Conservation (phyloP, 2,113 vertebrate genomes). For the Chaenocephalus aceratus region DNA sequence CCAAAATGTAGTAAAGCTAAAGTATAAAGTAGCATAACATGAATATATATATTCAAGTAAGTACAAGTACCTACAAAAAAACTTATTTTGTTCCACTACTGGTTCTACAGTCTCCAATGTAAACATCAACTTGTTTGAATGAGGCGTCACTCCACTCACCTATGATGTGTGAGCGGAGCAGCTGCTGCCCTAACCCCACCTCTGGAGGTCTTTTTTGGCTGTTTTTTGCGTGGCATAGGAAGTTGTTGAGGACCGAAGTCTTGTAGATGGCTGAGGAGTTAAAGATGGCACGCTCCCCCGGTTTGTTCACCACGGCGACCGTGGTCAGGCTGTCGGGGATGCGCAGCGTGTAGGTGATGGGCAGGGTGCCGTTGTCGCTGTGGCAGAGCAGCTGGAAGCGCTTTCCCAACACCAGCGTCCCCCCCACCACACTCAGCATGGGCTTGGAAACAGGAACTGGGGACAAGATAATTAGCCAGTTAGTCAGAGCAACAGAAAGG, state of each 20-base stretch:
- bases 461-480: constrained; percentile 3
- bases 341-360: constrained; percentile 71
- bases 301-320: not conserved
- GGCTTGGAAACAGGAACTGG: constrained; percentile 70
- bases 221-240: constrained; percentile 67
- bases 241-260: constrained; percentile 41
- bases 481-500: not conserved
- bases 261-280: constrained; percentile 53
- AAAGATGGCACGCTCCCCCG: constrained; percentile 63
- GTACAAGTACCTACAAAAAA: too few species aligned
- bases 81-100: too few species aligned
- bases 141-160: constrained; percentile 51
- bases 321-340: accelerated
- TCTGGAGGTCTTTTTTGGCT: accelerated
- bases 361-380: constrained; percentile 70
- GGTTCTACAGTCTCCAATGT: not conserved
- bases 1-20: too few species aligned
- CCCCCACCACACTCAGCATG: constrained; percentile 61
- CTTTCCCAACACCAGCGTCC: constrained; percentile 69
- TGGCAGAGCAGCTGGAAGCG: constrained; percentile 75
- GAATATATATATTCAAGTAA: too few species aligned
- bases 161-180: constrained; percentile 62
- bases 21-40: too few species aligned
- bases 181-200: not conserved
- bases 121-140: not conserved